Conservation (phyloP, 2,113 vertebrate species). For the Petromus typicus region DNA sequence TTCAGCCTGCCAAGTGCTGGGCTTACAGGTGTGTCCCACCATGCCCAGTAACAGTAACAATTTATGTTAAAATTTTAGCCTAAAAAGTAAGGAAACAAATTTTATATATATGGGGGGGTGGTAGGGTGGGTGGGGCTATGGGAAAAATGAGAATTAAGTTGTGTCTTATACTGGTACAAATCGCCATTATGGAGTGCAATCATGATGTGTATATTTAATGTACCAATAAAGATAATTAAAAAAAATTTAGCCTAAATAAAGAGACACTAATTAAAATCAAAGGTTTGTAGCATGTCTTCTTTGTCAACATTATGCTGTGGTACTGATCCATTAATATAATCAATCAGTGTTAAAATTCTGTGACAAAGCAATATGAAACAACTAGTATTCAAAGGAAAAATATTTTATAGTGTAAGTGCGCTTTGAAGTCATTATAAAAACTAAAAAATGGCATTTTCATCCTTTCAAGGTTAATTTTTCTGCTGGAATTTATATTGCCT, state of each 20-base stretch:
- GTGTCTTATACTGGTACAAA: too few relatives aligned
- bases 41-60: background rate
- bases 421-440: background rate
- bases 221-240: too few relatives aligned
- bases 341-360: background rate
- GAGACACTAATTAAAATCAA: background rate
- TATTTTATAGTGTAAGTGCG: background rate
- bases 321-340: background rate
- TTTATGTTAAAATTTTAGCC: constrained; percentile 39
- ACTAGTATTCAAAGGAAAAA: background rate
- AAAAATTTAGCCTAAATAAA: constrained; percentile 26
- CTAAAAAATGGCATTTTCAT: background rate
- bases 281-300: background rate
- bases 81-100: too few relatives aligned
- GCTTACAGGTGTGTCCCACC: background rate
- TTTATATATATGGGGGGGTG: too few relatives aligned
- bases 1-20: background rate
- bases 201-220: too few relatives aligned
- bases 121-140: too few relatives aligned
- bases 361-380: background rate
- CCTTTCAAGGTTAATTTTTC: constrained; percentile 25
- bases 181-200: too few relatives aligned
- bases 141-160: too few relatives aligned
- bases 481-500: background rate
- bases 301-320: background rate